Percentiles rank a stretch among this genome's conserved stretches.
These are phyloP conservation scores for Hycleus cichorii DNA, from an alignment of 1,140 invertebrate species.

Conservation along the genomic window DNA sequence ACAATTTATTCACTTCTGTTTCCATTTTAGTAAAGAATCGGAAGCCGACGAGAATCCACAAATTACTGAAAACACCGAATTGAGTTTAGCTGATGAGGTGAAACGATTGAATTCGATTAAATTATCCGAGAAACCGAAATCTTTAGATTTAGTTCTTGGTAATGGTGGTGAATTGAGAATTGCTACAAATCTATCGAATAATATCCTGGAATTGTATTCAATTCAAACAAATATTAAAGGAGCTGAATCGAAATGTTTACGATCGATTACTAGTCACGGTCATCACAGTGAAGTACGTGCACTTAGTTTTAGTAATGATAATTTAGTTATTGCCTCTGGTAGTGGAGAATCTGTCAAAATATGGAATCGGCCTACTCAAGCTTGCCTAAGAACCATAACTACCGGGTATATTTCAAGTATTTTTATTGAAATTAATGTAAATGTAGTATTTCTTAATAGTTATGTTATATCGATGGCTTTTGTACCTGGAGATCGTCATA, in stretches of 20 bases:
- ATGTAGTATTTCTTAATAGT: slow-evolving; percentile 25
- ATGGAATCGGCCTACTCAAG: slow-evolving; percentile 80
- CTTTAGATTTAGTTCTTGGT: slow-evolving; percentile 58
- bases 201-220: slow-evolving; percentile 62
- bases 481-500: slow-evolving; percentile 86
- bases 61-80: slow-evolving; percentile 15
- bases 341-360: slow-evolving; percentile 84
- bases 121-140: slow-evolving; percentile 61
- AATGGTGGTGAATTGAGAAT: slow-evolving; percentile 60
- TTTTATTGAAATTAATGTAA: not conserved
- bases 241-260: slow-evolving; percentile 46
- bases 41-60: slow-evolving; percentile 15
- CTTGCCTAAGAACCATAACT: slow-evolving; percentile 74
- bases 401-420: slow-evolving; percentile 43
- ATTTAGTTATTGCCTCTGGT: slow-evolving; percentile 74
- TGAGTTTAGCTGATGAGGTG: slow-evolving; percentile 66
- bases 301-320: slow-evolving; percentile 86
- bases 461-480: slow-evolving; percentile 72
- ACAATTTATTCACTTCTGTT: too few relatives aligned
- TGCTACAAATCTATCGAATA: slow-evolving; percentile 57
- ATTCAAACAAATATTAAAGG: slow-evolving; percentile 44
- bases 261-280: slow-evolving; percentile 50
- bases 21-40: slow-evolving; percentile 29
- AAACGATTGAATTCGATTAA: slow-evolving; percentile 59
- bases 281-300: slow-evolving; percentile 85